Percentiles rank a stretch among this genome's conserved stretches.
These are phyloP conservation scores for Gonioctena quinquepunctata DNA, from an alignment of 1,140 invertebrate species.

Conservation along the genomic window DNA sequence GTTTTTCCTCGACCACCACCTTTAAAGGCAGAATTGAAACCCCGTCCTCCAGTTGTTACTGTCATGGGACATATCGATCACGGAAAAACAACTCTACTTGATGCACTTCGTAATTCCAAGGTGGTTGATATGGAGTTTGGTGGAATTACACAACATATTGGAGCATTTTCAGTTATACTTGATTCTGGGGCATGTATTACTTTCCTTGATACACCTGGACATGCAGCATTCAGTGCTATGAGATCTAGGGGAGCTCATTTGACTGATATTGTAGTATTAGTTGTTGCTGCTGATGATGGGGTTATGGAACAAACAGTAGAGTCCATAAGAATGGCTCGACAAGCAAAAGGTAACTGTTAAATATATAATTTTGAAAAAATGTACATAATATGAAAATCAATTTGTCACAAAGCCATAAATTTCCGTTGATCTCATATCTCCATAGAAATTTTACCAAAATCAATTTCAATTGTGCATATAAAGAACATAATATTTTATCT, in stretches of 20 bases:
- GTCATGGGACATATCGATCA: slow-evolving; percentile 99
- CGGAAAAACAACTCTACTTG: slow-evolving; percentile 97
- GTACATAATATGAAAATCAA: too few species aligned
- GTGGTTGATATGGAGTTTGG: slow-evolving; percentile 94
- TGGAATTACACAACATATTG: slow-evolving; percentile 99
- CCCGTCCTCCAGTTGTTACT: slow-evolving; percentile 88
- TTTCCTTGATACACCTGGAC: slow-evolving; percentile 99
- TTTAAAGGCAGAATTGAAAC: slow-evolving; percentile 65
- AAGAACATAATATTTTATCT: too few species aligned
- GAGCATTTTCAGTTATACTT: slow-evolving; percentile 88
- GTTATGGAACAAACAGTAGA: slow-evolving; percentile 97
- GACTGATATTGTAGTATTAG: slow-evolving; percentile 95
- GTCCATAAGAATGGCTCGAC: slow-evolving; percentile 76
- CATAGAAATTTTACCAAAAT: too few species aligned
- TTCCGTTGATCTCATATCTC: too few species aligned
- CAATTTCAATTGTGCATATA: too few species aligned
- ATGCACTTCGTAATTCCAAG: slow-evolving; percentile 82
- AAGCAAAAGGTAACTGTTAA: slow-evolving; percentile 64
- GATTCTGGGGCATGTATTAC: slow-evolving; percentile 79
- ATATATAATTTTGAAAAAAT: too few species aligned
- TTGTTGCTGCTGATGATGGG: slow-evolving; percentile 98
- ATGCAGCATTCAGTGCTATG: slow-evolving; percentile 95
- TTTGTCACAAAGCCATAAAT: too few species aligned
- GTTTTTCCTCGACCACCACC: slow-evolving; percentile 59
- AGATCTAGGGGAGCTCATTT: slow-evolving; percentile 85